Evolutionary conservation across 2,113 vertebrate genomes (phyloP).

Genomic region (Pao palembangensis): DNA sequence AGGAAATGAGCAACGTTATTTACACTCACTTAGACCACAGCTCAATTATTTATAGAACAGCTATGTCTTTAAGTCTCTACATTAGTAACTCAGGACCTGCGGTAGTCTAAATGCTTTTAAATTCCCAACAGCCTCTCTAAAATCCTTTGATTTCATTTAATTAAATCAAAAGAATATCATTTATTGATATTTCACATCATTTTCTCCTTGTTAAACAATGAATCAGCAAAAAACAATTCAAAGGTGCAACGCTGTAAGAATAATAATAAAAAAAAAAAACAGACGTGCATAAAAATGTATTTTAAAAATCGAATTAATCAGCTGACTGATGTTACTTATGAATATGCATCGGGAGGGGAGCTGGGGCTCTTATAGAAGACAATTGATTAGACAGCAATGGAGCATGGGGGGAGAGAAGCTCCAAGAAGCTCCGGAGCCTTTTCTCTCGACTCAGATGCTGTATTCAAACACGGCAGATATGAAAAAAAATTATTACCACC

Average conservation of each 20-base stretch:
- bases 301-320: slow-evolving; percentile 70
- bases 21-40: slow-evolving; percentile 7
- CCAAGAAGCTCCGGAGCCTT: slow-evolving; percentile 30
- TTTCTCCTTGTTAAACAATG: background rate
- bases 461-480: too few relatives aligned
- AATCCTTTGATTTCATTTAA: too few relatives aligned
- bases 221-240: background rate
- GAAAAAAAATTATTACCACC: too few relatives aligned
- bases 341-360: slow-evolving; percentile 81
- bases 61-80: background rate
- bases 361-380: slow-evolving; percentile 75
- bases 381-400: slow-evolving; percentile 86
- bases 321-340: slow-evolving; percentile 76
- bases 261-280: slow-evolving; percentile 18
- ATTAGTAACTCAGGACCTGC: too few relatives aligned
- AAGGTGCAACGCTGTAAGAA: slow-evolving; percentile 11
- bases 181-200: too few relatives aligned
- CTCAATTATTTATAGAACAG: background rate
- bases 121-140: too few relatives aligned
- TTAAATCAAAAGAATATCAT: too few relatives aligned
- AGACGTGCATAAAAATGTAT: slow-evolving; percentile 46
- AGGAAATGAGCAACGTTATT: slow-evolving; percentile 45
- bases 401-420: slow-evolving; percentile 51
- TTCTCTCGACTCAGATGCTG: slow-evolving; percentile 25
- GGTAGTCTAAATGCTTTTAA: background rate